Evolutionary conservation across 2,797 vertebrate species (phyloP).

Genomic region (Propithecus deckenii): DNA sequence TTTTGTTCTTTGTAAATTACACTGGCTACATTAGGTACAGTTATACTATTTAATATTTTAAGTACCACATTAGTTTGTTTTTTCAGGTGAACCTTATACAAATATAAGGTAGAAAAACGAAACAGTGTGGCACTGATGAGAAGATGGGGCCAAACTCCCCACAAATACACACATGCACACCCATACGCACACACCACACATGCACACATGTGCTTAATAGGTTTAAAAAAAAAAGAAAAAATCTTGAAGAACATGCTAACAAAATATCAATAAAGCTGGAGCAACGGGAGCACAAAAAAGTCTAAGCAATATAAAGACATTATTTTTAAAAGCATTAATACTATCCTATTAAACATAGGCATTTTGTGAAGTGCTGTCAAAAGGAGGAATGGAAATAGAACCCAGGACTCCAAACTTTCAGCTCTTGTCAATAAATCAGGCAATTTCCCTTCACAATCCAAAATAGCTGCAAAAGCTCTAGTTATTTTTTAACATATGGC

Average conservation of each 20-base stretch:
- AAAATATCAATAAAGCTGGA: neutral
- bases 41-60: neutral
- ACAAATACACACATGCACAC: neutral
- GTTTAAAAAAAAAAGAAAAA: neutral
- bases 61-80: neutral
- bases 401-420: constrained; percentile 49
- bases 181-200: neutral
- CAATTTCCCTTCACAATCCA: constrained; percentile 19
- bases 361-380: constrained; percentile 52
- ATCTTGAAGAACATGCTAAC: neutral
- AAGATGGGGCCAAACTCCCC: neutral
- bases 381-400: constrained; percentile 43
- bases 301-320: constrained; percentile 24
- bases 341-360: neutral
- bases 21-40: neutral
- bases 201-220: too few relatives aligned
- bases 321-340: constrained; percentile 40
- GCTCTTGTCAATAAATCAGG: constrained; percentile 52
- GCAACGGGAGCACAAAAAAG: neutral
- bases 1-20: neutral
- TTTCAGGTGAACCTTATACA: neutral
- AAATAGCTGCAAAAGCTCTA: constrained; percentile 40
- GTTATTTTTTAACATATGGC: constrained; percentile 68
- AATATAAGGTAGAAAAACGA: neutral
- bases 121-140: neutral